Evolutionary conservation across 2,888 invertebrate species (phyloP), one percentile per base, ranked within the genome.

Genomic region (Geophilus truncorum): DNA sequence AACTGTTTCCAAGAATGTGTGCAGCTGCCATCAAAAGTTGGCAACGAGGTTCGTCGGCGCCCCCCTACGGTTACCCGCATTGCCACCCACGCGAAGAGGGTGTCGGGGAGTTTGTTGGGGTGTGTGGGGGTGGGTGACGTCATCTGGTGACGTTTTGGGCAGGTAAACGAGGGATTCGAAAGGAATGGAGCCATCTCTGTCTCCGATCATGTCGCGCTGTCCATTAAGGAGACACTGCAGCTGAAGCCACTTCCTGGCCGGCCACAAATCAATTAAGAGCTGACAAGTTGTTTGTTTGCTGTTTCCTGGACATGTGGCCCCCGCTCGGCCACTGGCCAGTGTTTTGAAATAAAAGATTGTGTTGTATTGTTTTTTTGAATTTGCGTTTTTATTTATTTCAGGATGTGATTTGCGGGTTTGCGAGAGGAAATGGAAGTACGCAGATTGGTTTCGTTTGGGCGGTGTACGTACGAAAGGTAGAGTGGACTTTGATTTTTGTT

Each of bases 241-340:
- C 70, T 32, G 18, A 32, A 78, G 40, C 40, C 40, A 45, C 78
- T 78, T 78, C 78, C 78, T 78, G 36, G 1, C 36, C 45, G 28
- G 34, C 78, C 78, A 78, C 78, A 78, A 78, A 78, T 78, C 78
- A 78, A 78, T 78, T 78, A 78, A 45, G 36, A 28, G 2, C 78
- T 78, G 78, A 78, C 78, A 78, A 45, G 40, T 45, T 36, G 45
- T 78, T 78, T 78, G 78, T 78, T 78, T 78, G 78, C 51, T 45
- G 40, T 40, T 78, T 78, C 78, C 78, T 78, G 36, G 23, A 34
- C 78, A 45, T 21, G 15, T 34, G 77, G 30, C 15, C 23, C n/a
- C 18, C 7, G n/a, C 7, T 7, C 6, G n/a, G 51, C 18, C 51
- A 21, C 51, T 18, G n/a, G n/a, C 15, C 5, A 5, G 12, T 51